phyloP scores from a whole-genome alignment of 1,140 invertebrate genomes.

The Zaprionus nigranus region DNA sequence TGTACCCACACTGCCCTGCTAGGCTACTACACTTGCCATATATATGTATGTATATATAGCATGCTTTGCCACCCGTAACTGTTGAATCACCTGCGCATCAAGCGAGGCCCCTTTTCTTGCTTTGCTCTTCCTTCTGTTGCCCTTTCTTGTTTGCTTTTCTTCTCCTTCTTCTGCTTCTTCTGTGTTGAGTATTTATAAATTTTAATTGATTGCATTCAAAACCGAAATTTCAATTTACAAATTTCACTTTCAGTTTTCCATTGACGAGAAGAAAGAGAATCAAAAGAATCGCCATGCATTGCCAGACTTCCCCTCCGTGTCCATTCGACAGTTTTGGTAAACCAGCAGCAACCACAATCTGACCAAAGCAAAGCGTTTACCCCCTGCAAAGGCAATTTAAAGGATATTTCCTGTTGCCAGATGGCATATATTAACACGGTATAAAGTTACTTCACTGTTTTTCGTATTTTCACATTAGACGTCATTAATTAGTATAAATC shows the following conservation, averaged over 20 bases:
- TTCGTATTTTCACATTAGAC: no score
- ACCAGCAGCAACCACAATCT: no score
- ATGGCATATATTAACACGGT: no score
- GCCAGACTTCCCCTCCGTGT: neutral
- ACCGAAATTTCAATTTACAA: slow-evolving; percentile 45
- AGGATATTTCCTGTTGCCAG: no score
- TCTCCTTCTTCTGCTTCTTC: neutral
- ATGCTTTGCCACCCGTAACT: neutral
- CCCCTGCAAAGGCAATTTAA: no score
- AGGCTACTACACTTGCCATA: neutral
- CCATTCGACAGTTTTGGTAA: no score
- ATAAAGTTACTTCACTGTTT: no score
- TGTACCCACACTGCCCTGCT: neutral
- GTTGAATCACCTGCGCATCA: neutral
- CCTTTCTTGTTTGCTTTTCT: slow-evolving; percentile 1
- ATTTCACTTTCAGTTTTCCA: neutral
- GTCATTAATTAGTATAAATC: no score
- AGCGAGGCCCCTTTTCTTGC: slow-evolving; percentile 7
- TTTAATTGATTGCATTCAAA: slow-evolving; percentile 70
- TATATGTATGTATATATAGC: no score
- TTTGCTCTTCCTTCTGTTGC: no score
- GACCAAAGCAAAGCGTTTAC: no score
- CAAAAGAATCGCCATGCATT: neutral
- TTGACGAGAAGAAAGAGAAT: neutral
- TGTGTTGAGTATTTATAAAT: slow-evolving; percentile 44